Base-by-base conservation (phyloP, 2,888 invertebrate species). In the Trachelus stipa region DNA sequence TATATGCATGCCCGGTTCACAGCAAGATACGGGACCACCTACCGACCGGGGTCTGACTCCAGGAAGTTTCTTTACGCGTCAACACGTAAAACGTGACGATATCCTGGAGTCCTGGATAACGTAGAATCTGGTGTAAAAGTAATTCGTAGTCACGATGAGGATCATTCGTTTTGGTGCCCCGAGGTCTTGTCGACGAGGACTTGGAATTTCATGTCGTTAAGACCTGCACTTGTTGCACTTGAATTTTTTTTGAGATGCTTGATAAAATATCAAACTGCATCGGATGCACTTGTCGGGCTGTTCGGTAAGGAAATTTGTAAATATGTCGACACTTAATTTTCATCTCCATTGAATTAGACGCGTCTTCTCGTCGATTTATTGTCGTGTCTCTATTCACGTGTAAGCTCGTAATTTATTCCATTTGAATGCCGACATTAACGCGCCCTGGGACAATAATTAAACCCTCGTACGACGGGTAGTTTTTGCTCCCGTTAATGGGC, bases 41-140 rank as follows among this genome's bases (percentile, higher is more conserved):
- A 74, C 78, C 37, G 78, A 15, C 76, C 79, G 76, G 79, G 75
- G 76, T 81, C 76, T 40, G 76, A 69, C 74, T 79, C 40, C 74
- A 76, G 81, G 79, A 81, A 76, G 79, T 79, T 79, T 74, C 73
- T 80, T 34, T 75, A 56, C 56, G 74, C 77, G 79, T 83, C 79
- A 83, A 84, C 85, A 84, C 69, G 80, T 73, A 81, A 84, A 86
- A 86, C 87, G 88, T 87, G 88, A 86, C 83, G 82, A 84, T 76
- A 78, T 80, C 79, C 77, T 69, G 75, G 37, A 75, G 79, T 77
- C 56, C 73, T 37, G 79, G 73, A 75, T 84, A 81, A 81, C 77
- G 74, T 76, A 30, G 78, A 74, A 79, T 77, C 76, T 79, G 79
- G 76, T 35, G 77, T 79, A 77, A 83, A 76, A 78, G 75, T 12